Base-by-base conservation (phyloP, 53 echinoderm and acorn worm species). In the Crossaster papposus region DNA sequence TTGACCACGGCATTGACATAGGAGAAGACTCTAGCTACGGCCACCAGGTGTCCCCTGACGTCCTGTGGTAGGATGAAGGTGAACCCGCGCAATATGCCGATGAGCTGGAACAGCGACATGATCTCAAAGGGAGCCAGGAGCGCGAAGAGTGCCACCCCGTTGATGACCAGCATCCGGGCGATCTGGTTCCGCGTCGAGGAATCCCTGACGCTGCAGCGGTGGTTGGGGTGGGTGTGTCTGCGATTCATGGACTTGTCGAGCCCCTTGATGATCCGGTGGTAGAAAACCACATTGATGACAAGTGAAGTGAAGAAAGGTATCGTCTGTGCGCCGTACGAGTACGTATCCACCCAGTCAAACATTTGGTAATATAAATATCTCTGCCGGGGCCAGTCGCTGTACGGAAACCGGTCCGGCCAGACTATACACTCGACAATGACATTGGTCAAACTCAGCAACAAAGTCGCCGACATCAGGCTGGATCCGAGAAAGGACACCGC, bases 111-210 rank as follows among this genome's bases (percentile, higher is more conserved):
- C n/a, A 90, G 70, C 17, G 95, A 95, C 36, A 95, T 84, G 65
- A 93, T 93, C 71, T 95, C 93, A 79, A 95, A 95, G 33, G 95
- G 95, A 17, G 95, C 91, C 38, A 93, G 76, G 77, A 91, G 89
- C 10, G 87, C 33, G 70, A 95, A 95, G 26, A 95, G 93, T 36
- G 85, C 70, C 17, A 85, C 65, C 15, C 95, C 95, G 82, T 95
- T 95, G 26, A 95, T 68, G 33, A 95, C 88, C 12, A 95, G 44
- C 95, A 95, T 95, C 81, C 86, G 44, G 18, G 95, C 90, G 18
- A 93, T 89, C 65, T 95, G 91, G 65, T 93, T 93, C 68, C 86
- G 88, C 13, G 78, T 91, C 29, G 83, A 54, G 18, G 91, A 29
- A 32, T 92, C 91, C 24, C 74, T 30, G 34, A 22, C 37, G 15